phyloP scores from a whole-genome alignment of 2,888 invertebrate species.

The Melanostoma scalare region DNA sequence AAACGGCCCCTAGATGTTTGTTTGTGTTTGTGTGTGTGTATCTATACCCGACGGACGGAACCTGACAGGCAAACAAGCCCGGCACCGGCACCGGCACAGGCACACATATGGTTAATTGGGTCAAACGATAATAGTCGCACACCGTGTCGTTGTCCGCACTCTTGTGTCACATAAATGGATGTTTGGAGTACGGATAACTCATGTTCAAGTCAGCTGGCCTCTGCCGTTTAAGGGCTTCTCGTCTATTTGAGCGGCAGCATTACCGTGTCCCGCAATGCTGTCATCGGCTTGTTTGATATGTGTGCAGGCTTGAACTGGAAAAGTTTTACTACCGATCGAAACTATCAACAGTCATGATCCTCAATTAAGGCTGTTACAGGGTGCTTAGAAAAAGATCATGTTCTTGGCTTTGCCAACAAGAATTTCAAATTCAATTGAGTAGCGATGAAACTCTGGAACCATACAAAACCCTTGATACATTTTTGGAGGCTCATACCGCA shows the following conservation, averaged over 20 bases:
- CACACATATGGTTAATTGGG: conserved; percentile 64
- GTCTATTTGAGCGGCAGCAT: conserved; percentile 50
- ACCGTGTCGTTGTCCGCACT: conserved; percentile 44
- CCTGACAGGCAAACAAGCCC: conserved; percentile 48
- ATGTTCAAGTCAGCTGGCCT: conserved; percentile 46
- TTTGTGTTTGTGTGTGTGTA: not conserved
- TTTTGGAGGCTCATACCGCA: too few species aligned
- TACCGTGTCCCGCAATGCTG: conserved; percentile 36
- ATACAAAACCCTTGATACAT: too few species aligned
- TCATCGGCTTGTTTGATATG: conserved; percentile 46
- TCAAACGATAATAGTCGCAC: conserved; percentile 57
- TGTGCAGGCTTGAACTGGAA: conserved; percentile 52
- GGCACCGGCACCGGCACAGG: conserved; percentile 3
- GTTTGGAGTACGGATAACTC: conserved; percentile 60
- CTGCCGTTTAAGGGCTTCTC: conserved; percentile 61
- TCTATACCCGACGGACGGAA: conserved; percentile 20
- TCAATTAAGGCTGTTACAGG: not conserved
- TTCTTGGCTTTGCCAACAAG: too few species aligned
- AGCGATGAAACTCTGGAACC: too few species aligned
- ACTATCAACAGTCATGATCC: conserved; percentile 13
- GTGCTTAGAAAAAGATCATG: not conserved
- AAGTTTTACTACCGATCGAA: conserved; percentile 24
- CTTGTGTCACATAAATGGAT: conserved; percentile 52
- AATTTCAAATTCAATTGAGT: too few species aligned
- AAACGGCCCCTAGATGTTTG: conserved; percentile 1